Percentiles rank a stretch among this genome's conserved stretches.
Evolutionary conservation across 2,888 invertebrate genomes (phyloP).

Genomic region (Pristionchus arcanus): DNA sequence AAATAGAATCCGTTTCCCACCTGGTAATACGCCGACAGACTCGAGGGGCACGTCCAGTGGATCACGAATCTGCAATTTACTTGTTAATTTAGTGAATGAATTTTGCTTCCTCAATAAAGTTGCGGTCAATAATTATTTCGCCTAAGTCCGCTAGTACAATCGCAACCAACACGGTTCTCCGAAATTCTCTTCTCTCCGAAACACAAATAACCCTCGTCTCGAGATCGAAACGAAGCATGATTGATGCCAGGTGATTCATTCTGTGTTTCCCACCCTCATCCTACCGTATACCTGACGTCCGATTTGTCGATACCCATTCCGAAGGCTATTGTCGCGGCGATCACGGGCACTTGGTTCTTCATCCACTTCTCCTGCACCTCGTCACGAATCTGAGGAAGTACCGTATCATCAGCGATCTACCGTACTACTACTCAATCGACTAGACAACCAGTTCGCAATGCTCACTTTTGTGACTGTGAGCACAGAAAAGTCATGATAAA

Average conservation of each 20-base stretch:
- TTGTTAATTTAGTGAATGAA: too few relatives aligned
- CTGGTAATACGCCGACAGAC: slow-evolving; percentile 95
- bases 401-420: background rate
- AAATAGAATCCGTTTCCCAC: background rate
- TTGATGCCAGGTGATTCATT: too few relatives aligned
- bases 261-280: background rate
- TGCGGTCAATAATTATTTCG: too few relatives aligned
- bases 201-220: background rate
- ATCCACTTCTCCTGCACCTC: slow-evolving; percentile 94
- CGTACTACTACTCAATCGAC: background rate
- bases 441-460: too few relatives aligned
- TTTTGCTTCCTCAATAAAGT: background rate
- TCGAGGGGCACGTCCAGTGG: slow-evolving; percentile 96
- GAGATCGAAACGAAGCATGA: too few relatives aligned
- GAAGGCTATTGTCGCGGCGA: slow-evolving; percentile 97
- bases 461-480: too few relatives aligned
- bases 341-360: slow-evolving; percentile 90
- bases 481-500: too few relatives aligned
- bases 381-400: slow-evolving; percentile 84
- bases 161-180: too few relatives aligned
- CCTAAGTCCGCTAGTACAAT: too few relatives aligned
- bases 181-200: background rate
- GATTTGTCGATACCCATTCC: slow-evolving; percentile 99
- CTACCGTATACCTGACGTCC: slow-evolving; percentile 85
- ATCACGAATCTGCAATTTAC: slow-evolving; percentile 92